A percentile compares a stretch with the other conserved stretches of the same genome.
Evolutionary conservation across 1,140 invertebrate species (phyloP).

Genomic region (Linepithema humile): DNA sequence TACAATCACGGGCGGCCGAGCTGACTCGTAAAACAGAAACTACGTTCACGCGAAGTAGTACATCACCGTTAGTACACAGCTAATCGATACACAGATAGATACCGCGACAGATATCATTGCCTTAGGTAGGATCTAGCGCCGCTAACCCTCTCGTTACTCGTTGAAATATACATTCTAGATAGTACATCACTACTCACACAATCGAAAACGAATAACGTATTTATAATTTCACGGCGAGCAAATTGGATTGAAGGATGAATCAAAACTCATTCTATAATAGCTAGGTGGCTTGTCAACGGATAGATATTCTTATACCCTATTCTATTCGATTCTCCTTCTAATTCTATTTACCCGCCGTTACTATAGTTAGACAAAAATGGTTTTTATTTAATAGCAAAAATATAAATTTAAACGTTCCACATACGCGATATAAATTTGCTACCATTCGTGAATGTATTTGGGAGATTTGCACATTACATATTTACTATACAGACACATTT

Average conservation of each 20-base stretch:
- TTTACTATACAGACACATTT: slow-evolving; percentile 2
- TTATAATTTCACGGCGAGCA: neutral
- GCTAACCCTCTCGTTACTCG: slow-evolving; percentile 52
- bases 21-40: slow-evolving; percentile 53
- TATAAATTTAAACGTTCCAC: slow-evolving; percentile 22
- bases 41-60: slow-evolving; percentile 41
- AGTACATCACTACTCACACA: slow-evolving; percentile 45
- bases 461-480: neutral
- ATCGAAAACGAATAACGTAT: slow-evolving; percentile 25
- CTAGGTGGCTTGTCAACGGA: slow-evolving; percentile 2
- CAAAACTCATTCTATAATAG: slow-evolving; percentile 8
- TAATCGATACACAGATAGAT: slow-evolving; percentile 56
- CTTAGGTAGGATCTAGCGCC: slow-evolving; percentile 45
- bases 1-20: slow-evolving; percentile 48
- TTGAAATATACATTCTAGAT: slow-evolving; percentile 35
- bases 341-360: slow-evolving; percentile 1
- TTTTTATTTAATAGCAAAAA: slow-evolving; percentile 36
- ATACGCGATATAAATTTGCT: slow-evolving; percentile 17
- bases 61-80: slow-evolving; percentile 49
- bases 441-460: slow-evolving; percentile 1
- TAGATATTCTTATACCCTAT: slow-evolving; percentile 12
- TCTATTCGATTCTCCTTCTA: neutral
- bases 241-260: neutral
- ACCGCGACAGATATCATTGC: slow-evolving; percentile 53
- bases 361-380: neutral